phyloP scores from a whole-genome alignment of 92 coral and sea anemone species.

The Paragorgia papillata region DNA sequence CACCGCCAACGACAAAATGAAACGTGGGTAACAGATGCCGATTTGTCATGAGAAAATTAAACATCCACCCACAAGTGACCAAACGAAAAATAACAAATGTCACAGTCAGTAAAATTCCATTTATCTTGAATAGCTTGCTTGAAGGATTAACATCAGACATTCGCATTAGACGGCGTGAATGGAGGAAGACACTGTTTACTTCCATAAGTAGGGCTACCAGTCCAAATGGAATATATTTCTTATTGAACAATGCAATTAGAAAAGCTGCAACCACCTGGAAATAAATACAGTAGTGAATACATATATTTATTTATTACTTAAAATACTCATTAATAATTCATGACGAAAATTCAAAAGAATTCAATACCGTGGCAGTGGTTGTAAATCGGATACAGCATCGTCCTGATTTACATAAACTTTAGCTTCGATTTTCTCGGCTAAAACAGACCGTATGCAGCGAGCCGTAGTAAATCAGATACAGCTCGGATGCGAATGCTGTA shows the following conservation, averaged over 20 bases:
- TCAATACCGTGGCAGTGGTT: no score
- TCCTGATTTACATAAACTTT: no score
- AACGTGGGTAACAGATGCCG: conserved; percentile 54
- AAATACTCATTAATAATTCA: not conserved
- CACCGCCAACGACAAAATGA: conserved; percentile 61
- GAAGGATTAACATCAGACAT: conserved; percentile 67
- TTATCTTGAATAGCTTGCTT: conserved; percentile 57
- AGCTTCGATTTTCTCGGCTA: no score
- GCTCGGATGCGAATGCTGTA: no score
- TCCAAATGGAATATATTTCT: conserved; percentile 68
- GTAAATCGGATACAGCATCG: not conserved
- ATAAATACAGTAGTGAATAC: not conserved
- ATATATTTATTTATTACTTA: not conserved
- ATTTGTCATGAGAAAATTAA: conserved; percentile 61
- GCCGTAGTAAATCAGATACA: no score
- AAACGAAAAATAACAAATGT: conserved; percentile 82
- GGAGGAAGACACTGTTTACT: conserved; percentile 84
- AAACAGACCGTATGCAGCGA: no score
- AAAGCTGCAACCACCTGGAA: conserved; percentile 78
- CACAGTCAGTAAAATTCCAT: conserved; percentile 59
- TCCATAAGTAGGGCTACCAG: conserved; percentile 79
- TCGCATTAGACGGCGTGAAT: conserved; percentile 65
- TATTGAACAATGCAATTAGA: conserved; percentile 54
- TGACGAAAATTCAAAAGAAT: not conserved
- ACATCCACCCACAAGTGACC: conserved; percentile 75